phyloP scores from a whole-genome alignment of 2,113 vertebrate species.

The Oxyura jamaicensis region DNA sequence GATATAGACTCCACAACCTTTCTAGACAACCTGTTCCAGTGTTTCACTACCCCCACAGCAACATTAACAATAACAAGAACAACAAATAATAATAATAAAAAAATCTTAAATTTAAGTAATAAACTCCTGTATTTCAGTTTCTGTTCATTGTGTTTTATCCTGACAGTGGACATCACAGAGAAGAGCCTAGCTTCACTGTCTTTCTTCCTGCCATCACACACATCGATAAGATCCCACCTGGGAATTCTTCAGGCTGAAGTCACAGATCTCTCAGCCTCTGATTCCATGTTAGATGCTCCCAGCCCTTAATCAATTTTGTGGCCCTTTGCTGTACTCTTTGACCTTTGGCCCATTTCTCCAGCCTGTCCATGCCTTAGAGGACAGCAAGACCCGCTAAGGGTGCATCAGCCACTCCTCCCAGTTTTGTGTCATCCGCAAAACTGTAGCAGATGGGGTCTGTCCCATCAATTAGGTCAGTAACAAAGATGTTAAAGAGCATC shows the following conservation, averaged over 20 bases:
- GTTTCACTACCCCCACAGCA: not conserved
- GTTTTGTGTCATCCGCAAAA: not conserved
- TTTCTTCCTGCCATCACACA: not conserved
- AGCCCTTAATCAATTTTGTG: not conserved
- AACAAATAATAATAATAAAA: too few species aligned
- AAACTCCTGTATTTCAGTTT: not conserved
- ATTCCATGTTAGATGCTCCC: not conserved
- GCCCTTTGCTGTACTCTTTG: not conserved
- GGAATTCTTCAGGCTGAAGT: not conserved
- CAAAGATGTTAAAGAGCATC: not conserved
- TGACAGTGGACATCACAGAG: not conserved
- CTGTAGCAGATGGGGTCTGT: not conserved
- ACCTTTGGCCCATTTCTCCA: not conserved
- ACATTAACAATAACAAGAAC: too few species aligned
- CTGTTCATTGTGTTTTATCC: not conserved
- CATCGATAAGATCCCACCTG: not conserved
- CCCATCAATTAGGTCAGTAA: not conserved
- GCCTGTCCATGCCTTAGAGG: not conserved
- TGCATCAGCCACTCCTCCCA: not conserved
- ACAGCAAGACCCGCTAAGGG: rapidly evolving
- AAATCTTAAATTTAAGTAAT: not conserved
- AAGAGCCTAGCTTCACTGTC: not conserved
- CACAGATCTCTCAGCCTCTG: not conserved
- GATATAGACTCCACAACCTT: not conserved
- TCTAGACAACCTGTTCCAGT: not conserved